Conservation (phyloP, 64 coral and sea anemone genomes). For the Acropora yongei region DNA sequence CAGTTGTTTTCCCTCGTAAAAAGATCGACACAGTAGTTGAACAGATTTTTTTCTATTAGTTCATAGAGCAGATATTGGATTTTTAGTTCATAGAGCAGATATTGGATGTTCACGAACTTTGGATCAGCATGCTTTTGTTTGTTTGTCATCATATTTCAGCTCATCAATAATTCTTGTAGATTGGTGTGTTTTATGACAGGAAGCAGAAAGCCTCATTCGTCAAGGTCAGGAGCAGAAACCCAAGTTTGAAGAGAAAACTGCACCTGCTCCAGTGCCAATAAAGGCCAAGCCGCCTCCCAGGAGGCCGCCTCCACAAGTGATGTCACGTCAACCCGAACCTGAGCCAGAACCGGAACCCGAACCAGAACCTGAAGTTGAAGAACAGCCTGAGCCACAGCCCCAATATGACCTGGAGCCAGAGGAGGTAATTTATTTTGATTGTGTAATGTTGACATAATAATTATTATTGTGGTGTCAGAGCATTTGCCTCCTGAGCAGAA, state of each 20-base stretch:
- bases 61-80: no score
- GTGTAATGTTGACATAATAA: not conserved
- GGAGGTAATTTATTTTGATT: not conserved
- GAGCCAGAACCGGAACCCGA: constrained; percentile 68
- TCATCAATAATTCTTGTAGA: not conserved
- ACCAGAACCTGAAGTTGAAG: constrained; percentile 64
- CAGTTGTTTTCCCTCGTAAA: no score
- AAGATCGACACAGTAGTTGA: no score
- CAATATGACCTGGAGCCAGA: constrained; percentile 60
- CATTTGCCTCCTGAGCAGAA: no score
- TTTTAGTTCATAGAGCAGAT: no score
- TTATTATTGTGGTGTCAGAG: no score
- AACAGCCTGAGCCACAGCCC: constrained; percentile 49
- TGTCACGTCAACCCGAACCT: constrained; percentile 63
- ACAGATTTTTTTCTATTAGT: no score
- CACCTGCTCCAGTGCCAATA: constrained; percentile 50
- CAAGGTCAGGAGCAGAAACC: constrained; percentile 83
- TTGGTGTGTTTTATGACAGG: constrained; percentile 30
- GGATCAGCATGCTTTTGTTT: no score
- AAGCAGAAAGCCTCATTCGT: constrained; percentile 80
- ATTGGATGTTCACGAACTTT: no score
- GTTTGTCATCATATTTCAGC: no score
- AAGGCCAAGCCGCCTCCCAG: constrained; percentile 70
- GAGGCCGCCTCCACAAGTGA: constrained; percentile 56
- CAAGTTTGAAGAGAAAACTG: constrained; percentile 65